Evolutionary conservation across 2,888 invertebrate species (phyloP), one percentile per base, ranked within the genome.

Genomic region (Phaonia tiefii): DNA sequence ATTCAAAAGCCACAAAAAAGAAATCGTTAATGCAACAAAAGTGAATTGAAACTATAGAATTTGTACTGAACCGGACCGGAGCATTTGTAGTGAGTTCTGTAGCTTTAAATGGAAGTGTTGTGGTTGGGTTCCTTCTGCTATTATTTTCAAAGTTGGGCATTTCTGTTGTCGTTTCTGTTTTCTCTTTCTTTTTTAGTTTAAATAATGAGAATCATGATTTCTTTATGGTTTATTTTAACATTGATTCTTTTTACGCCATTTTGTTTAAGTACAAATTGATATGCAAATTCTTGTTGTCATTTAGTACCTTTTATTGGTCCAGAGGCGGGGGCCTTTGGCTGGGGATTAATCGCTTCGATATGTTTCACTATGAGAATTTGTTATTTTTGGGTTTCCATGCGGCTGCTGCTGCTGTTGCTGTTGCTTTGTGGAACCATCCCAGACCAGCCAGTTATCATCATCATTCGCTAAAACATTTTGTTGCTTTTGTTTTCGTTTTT

Each of bases 171-270:
- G 70, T 60, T 66, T 51, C 39, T 56, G 73, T 63, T 54, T 8
- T 86, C 83, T 86, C 84, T 84, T 86, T 87, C 66, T 72, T 56
- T 82, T 80, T 82, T 72, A 72, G 20, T 69, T 78, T 79, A 82
- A 81, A 83, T 85, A 85, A 84, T 85, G 84, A 85, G 85, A 88
- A 89, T 89, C 88, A 88, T 89, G 88, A 89, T 89, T 88, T 87
- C 86, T 86, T 83, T 85, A 80, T 83, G 83, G 66, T 73, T 75
- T 74, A 75, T 63, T 63, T 63, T 63, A 63, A 63, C 63, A 63
- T 63, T 63, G 63, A 63, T 63, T 42, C 37, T 20, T 74, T 82
- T 80, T 80, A 75, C 75, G 80, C 79, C 79, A 84, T 84, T 84
- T 83, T 80, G 82, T 79, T 81, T 84, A 49, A 72, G 78, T 83